A percentile compares a stretch with the other conserved stretches of the same genome.
Conservation (phyloP, 30 jellyfish, hydroid and myxozoan genomes). For the Aurelia coerulea region DNA sequence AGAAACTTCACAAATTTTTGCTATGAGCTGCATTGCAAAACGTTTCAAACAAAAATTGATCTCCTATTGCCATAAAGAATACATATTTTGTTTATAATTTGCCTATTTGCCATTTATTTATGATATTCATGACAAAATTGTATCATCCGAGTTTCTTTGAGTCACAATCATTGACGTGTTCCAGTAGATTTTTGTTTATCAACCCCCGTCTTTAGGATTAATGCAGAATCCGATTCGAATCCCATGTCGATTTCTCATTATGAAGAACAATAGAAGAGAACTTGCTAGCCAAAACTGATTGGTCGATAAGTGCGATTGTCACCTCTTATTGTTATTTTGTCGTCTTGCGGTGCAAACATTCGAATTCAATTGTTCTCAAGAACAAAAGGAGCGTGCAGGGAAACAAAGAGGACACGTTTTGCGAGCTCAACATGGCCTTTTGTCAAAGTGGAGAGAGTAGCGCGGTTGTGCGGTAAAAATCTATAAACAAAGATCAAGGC, state of each 20-base stretch:
- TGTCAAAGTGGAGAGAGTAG: not conserved
- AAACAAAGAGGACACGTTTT: constrained; percentile 63
- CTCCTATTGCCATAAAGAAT: no score
- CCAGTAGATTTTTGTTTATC: not conserved
- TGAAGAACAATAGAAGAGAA: constrained; percentile 36
- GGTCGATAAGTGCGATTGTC: constrained; percentile 35
- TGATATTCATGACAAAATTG: no score
- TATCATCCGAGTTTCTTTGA: no score
- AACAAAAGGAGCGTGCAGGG: constrained; percentile 57
- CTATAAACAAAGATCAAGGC: not conserved
- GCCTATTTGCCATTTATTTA: no score
- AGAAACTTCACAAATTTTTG: no score
- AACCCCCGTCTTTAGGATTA: constrained; percentile 14
- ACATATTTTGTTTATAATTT: no score
- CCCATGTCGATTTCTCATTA: constrained; percentile 26
- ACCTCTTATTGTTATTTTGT: constrained; percentile 19
- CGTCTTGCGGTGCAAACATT: constrained; percentile 53
- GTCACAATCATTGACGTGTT: not conserved
- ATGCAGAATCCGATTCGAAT: constrained; percentile 14
- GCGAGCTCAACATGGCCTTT: constrained; percentile 52
- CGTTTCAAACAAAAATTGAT: no score
- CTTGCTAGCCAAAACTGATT: constrained; percentile 60
- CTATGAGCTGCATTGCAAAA: no score
- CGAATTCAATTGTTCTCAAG: constrained; percentile 33
- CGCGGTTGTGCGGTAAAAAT: constrained; percentile 17